Conservation (phyloP, 2,888 invertebrate genomes). For the Pollenia griseotomentosa region DNA sequence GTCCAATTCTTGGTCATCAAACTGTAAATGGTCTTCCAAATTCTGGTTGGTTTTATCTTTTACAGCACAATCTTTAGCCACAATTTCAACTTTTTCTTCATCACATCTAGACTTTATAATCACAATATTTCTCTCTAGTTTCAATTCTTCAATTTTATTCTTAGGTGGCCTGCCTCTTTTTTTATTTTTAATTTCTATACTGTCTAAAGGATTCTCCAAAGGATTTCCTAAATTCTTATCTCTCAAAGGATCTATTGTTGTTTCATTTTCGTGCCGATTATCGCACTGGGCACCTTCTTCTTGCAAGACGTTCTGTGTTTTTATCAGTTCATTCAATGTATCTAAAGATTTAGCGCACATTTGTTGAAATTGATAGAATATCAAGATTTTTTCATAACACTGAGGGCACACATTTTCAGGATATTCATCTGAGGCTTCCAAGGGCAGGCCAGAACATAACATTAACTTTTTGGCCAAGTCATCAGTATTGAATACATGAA, state of each 20-base stretch:
- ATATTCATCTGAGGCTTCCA: conserved; percentile 74
- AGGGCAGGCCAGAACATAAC: conserved; percentile 75
- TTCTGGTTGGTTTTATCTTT: neutral
- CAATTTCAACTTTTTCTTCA: neutral
- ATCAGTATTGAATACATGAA: conserved; percentile 62
- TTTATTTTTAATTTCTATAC: neutral
- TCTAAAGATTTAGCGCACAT: conserved; percentile 73
- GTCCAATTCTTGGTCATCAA: neutral
- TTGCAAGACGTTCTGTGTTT: neutral
- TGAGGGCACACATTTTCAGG: conserved; percentile 71
- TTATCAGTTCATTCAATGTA: conserved; percentile 26
- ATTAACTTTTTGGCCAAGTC: conserved; percentile 77
- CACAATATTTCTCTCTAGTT: neutral
- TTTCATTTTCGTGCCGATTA: neutral
- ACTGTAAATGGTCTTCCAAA: conserved; percentile 8
- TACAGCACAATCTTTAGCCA: neutral
- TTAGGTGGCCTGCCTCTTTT: neutral
- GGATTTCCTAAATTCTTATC: neutral
- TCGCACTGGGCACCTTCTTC: neutral
- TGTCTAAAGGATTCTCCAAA: neutral
- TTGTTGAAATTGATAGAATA: conserved; percentile 74
- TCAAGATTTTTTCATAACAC: conserved; percentile 71
- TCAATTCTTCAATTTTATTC: neutral
- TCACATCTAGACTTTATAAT: neutral
- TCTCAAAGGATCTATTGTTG: neutral